Evolutionary conservation across 2,113 vertebrate species (phyloP).

Genomic region (Fulmarus glacialis): DNA sequence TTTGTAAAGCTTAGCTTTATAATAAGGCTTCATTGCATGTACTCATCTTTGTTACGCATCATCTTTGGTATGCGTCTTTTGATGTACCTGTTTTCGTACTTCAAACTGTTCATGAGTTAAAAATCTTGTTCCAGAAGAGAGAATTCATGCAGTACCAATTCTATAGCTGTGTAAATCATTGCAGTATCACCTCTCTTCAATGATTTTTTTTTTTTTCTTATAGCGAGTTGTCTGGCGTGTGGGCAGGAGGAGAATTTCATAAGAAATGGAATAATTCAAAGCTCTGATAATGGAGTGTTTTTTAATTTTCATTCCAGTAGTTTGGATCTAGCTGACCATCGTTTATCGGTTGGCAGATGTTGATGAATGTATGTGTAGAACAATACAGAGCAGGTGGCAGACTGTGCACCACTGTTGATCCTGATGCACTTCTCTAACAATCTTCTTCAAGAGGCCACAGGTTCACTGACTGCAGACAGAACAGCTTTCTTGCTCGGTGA

Average conservation of each 20-base stretch:
- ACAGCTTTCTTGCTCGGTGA: neutral
- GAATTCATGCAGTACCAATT: neutral
- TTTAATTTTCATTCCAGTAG: neutral
- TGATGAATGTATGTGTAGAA: neutral
- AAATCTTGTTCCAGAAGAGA: neutral
- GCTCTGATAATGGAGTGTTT: neutral
- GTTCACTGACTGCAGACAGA: neutral
- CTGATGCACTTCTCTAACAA: neutral
- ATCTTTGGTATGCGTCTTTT: neutral
- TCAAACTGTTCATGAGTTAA: neutral
- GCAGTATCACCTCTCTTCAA: neutral
- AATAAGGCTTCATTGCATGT: neutral
- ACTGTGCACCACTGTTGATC: neutral
- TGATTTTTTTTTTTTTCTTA: neutral
- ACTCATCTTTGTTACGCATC: neutral
- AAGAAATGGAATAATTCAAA: neutral
- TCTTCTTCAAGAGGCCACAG: neutral
- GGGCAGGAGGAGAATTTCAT: neutral
- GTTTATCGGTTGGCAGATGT: neutral
- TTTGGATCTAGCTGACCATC: neutral
- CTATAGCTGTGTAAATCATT: neutral
- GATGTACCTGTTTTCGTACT: neutral
- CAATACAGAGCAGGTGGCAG: neutral
- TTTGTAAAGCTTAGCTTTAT: neutral
- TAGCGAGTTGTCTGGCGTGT: neutral